phyloP scores from a whole-genome alignment of 2,888 invertebrate species.

The Nudaria mundana region DNA sequence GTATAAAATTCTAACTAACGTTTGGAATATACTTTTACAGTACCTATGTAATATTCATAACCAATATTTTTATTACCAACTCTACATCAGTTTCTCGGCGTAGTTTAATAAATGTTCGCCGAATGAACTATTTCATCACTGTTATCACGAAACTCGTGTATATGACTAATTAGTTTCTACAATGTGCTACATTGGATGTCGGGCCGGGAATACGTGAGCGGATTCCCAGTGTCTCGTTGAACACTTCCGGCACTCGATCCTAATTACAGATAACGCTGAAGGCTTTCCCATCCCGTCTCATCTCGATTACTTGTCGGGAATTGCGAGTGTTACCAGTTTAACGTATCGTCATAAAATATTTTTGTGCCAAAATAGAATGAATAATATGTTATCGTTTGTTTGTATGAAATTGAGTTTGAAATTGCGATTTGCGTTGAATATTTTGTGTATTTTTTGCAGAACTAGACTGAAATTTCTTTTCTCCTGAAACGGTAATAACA shows the following conservation, averaged over 20 bases:
- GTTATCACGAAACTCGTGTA: constrained; percentile 19
- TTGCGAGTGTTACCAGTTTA: constrained; percentile 28
- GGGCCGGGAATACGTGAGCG: constrained; percentile 18
- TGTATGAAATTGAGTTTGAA: constrained; percentile 2
- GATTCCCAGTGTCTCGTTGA: constrained; percentile 52
- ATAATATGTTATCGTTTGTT: constrained; percentile 10
- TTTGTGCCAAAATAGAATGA: constrained; percentile 17
- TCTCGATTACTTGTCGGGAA: constrained; percentile 53
- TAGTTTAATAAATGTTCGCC: constrained; percentile 9
- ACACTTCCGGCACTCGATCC: constrained; percentile 64
- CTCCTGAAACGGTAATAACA: no score
- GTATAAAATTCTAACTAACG: no score
- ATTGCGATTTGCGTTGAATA: not conserved
- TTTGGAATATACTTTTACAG: no score
- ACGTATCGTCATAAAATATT: constrained; percentile 23
- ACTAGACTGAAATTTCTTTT: no score
- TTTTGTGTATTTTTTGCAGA: no score
- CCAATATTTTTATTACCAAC: no score
- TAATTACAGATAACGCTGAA: constrained; percentile 72
- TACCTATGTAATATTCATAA: no score
- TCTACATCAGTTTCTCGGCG: no score
- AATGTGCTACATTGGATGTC: constrained; percentile 11
- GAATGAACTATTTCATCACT: constrained; percentile 21
- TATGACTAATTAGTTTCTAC: constrained; percentile 33
- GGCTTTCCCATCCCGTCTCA: constrained; percentile 46